Percentiles rank a stretch among this genome's conserved stretches.
These are phyloP conservation scores for Cyrtorhinus lividipennis DNA, from an alignment of 1,140 invertebrate species.

Conservation along the genomic window DNA sequence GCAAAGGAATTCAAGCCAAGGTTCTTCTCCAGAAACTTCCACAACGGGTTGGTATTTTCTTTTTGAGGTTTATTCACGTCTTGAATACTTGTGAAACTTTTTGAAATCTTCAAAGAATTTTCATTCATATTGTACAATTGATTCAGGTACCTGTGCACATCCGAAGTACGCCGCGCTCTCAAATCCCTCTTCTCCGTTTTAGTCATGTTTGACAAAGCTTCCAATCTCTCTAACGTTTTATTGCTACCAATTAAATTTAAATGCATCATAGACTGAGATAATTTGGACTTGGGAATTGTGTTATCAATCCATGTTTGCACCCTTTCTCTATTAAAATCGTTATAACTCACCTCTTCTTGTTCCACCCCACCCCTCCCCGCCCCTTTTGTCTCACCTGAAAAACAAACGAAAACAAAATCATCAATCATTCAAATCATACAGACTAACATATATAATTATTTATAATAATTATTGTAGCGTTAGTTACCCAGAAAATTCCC, in stretches of 20 bases:
- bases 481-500: too few relatives aligned
- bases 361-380: constrained; percentile 36
- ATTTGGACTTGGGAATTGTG: constrained; percentile 21
- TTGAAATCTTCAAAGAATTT: background rate
- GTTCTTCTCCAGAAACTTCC: background rate
- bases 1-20: background rate
- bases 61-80: background rate
- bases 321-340: constrained; percentile 22
- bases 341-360: constrained; percentile 30
- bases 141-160: constrained; percentile 17
- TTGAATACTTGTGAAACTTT: background rate
- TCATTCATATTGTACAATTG: constrained; percentile 2
- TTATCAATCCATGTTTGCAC: constrained; percentile 27
- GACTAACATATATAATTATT: too few relatives aligned
- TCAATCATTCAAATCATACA: too few relatives aligned
- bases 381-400: constrained; percentile 26
- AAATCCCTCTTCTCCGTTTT: constrained; percentile 4
- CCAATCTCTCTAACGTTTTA: background rate
- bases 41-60: background rate
- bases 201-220: background rate
- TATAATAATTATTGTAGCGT: too few relatives aligned
- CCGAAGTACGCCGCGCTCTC: background rate
- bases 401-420: too few relatives aligned
- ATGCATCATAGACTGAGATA: constrained; percentile 14
- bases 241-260: constrained; percentile 9